Evolutionary conservation across 1,140 invertebrate genomes (phyloP), one percentile per base, ranked within the genome.

Genomic region (Bombus superbus): DNA sequence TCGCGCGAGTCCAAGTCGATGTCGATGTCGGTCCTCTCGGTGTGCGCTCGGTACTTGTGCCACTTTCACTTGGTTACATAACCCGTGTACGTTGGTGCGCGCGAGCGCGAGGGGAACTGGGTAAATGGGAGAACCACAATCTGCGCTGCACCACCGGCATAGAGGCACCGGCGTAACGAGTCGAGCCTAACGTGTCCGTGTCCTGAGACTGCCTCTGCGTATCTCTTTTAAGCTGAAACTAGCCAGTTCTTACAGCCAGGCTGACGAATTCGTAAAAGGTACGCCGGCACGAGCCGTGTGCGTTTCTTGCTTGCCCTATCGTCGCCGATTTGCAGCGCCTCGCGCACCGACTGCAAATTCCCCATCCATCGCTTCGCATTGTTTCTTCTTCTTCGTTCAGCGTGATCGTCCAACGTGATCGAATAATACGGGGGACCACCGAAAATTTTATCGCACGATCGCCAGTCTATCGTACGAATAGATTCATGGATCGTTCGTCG

Each of bases 31-130:
- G 86, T 87, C 77, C 77, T 88, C 87, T 87, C 87, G 84, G 82
- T 73, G 90, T 75, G 92, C 88, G 84, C 83, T 86, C 91, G 90
- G 89, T 93, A 90, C 91, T 92, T 95, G 94, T 95, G 94, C 94
- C 94, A 95, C 94, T 95, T 95, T 95, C 94, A 95, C 94, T 95
- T 94, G 93, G 93, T 95, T 95, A 95, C 94, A 94, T 95, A 95
- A 95, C 91, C 88, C 89, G 88, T 87, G 86, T 87, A 88, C 87
- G 86, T 88, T 91, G 89, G 89, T 87, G 87, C 86, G 83, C 88
- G 89, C 85, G 85, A 82, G 89, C 89, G 86, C 92, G 86, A 90
- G 92, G 91, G 91, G 93, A 95, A 94, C 94, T 95, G 93, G 94
- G 94, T 95, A 95, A 95, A 95, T 95, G 93, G 94, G 94, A 94